These are phyloP conservation scores for Sebastiscus tertius DNA, from an alignment of 2,797 vertebrate species.

Conservation along the genomic window DNA sequence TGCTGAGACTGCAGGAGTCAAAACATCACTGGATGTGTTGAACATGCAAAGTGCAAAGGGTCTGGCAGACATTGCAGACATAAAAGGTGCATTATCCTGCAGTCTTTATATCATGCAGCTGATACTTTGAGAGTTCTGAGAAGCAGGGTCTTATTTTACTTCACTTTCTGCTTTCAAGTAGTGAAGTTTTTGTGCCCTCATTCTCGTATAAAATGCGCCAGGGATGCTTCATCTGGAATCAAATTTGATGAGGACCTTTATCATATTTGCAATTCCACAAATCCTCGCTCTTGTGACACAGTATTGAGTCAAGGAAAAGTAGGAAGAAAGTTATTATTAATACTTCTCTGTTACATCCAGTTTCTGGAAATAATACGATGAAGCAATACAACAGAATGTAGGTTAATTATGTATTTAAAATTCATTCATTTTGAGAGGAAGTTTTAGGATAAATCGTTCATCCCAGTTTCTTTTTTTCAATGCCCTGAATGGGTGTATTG, in stretches of 20 bases:
- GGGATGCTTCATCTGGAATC: constrained; percentile 31
- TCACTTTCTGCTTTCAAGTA: constrained; percentile 8
- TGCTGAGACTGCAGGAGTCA: constrained; percentile 11
- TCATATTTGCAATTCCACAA: constrained; percentile 52
- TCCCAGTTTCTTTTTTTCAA: constrained; percentile 22
- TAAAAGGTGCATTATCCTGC: constrained; percentile 24
- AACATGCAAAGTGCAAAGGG: constrained; percentile 19
- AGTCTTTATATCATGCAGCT: constrained; percentile 16
- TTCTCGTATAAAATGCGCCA: constrained; percentile 27
- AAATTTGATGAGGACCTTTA: constrained; percentile 37
- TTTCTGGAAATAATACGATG: constrained; percentile 39
- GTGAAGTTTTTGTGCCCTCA: constrained; percentile 14
- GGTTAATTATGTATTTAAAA: constrained; percentile 68
- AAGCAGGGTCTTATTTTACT: constrained; percentile 15
- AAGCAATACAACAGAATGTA: constrained; percentile 48
- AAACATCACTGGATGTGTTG: constrained; percentile 7
- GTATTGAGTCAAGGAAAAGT: constrained; percentile 32
- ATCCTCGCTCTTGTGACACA: constrained; percentile 13
- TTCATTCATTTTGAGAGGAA: constrained; percentile 35
- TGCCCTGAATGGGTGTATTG: constrained; percentile 35
- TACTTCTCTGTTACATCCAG: constrained; percentile 29
- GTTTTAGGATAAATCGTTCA: constrained; percentile 48
- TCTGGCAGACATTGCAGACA: constrained; percentile 14
- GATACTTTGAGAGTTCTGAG: neutral
- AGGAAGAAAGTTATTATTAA: constrained; percentile 27